These are phyloP conservation scores for Brachyptera putata DNA, from an alignment of 2,888 invertebrate species.

Conservation along the genomic window DNA sequence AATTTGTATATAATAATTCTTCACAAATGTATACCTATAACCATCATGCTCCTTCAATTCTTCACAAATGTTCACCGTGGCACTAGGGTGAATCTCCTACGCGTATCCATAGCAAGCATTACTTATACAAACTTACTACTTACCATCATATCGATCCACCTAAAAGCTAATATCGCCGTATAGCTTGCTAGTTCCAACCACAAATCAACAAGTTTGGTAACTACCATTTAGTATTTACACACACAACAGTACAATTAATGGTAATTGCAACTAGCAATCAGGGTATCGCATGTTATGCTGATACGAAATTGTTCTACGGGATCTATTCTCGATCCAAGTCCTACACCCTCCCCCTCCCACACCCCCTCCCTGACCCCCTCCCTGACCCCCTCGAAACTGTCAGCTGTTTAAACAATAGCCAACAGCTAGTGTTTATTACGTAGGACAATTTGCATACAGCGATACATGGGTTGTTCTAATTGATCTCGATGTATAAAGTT, in stretches of 20 bases:
- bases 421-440: background rate
- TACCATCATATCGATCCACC: too few species aligned
- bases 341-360: too few species aligned
- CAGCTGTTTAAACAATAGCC: slow-evolving; percentile 8
- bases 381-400: background rate
- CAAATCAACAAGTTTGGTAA: slow-evolving; percentile 7
- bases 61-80: too few species aligned
- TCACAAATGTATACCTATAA: too few species aligned
- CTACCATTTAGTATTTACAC: background rate
- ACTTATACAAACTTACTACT: too few species aligned
- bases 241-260: slow-evolving; percentile 6
- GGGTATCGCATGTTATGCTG: background rate
- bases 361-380: too few species aligned
- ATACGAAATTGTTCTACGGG: background rate
- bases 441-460: background rate
- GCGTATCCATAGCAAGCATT: too few species aligned
- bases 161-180: too few species aligned
- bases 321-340: background rate
- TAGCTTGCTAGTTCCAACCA: background rate
- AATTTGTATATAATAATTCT: too few species aligned
- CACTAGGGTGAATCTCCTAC: too few species aligned
- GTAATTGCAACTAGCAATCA: slow-evolving; percentile 10
- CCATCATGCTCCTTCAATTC: too few species aligned
- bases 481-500: too few species aligned
- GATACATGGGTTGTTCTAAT: background rate